phyloP scores from a whole-genome alignment of 2,113 vertebrate genomes.

The Rhodinocichla rosea region DNA sequence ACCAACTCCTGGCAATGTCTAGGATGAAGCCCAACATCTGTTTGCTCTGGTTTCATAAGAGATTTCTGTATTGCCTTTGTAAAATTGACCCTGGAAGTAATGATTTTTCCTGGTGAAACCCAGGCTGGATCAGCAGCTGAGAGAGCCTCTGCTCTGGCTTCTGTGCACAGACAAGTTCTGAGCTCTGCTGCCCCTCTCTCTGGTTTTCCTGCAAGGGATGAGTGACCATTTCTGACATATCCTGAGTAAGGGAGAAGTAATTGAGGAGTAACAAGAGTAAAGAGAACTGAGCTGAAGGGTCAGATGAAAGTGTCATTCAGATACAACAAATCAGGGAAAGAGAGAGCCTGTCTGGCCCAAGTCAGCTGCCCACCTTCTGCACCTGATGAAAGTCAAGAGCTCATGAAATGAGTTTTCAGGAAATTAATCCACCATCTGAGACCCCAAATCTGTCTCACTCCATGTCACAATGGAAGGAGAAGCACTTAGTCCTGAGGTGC shows the following conservation, averaged over 20 bases:
- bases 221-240: not conserved
- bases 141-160: not conserved
- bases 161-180: not conserved
- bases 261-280: not conserved
- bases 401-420: not conserved
- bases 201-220: not conserved
- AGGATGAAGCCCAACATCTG: not conserved
- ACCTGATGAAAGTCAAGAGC: not conserved
- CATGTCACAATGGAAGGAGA: not conserved
- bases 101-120: not conserved
- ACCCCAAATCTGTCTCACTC: not conserved
- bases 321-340: not conserved
- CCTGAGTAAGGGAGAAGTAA: not conserved
- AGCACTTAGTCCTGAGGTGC: not conserved
- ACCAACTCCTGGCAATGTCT: conserved; percentile 9
- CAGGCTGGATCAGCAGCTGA: not conserved
- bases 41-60: not conserved
- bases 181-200: not conserved
- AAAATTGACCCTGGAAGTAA: not conserved
- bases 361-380: not conserved
- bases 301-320: not conserved
- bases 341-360: not conserved
- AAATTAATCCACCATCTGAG: not conserved
- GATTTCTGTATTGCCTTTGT: not conserved
- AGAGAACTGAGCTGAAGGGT: not conserved